A percentile compares a stretch with the other conserved stretches of the same genome.
phyloP scores from a whole-genome alignment of 2,888 invertebrate genomes.

The Melanchra persicariae region DNA sequence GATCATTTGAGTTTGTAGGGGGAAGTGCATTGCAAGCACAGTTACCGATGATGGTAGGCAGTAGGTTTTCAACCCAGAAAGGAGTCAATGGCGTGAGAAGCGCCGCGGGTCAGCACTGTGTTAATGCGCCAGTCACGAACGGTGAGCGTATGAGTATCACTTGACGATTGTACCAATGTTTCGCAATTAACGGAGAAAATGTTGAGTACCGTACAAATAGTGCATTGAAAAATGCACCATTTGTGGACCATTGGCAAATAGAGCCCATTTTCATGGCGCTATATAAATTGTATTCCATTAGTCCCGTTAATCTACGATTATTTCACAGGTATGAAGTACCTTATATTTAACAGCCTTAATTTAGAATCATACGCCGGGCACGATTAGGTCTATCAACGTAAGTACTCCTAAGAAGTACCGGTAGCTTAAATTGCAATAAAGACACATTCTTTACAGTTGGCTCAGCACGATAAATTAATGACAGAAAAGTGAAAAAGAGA shows the following conservation, averaged over 20 bases:
- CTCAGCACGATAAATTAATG: neutral
- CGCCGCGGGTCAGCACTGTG: conserved; percentile 71
- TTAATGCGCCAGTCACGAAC: conserved; percentile 77
- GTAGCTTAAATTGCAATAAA: neutral
- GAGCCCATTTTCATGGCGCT: neutral
- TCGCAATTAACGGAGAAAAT: conserved; percentile 41
- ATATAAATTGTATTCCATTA: neutral
- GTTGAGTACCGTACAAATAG: conserved; percentile 18
- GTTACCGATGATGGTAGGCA: conserved; percentile 61
- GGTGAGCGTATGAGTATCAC: conserved; percentile 59
- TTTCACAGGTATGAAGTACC: neutral
- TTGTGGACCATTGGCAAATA: neutral
- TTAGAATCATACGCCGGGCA: neutral
- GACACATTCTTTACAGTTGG: neutral
- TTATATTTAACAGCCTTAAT: conserved; percentile 1
- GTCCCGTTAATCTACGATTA: neutral
- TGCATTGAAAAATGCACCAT: conserved; percentile 13
- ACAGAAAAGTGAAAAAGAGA: neutral
- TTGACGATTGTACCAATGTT: conserved; percentile 49
- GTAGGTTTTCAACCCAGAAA: conserved; percentile 71
- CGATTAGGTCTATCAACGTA: neutral
- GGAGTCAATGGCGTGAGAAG: conserved; percentile 77
- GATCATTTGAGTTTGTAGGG: conserved; percentile 45
- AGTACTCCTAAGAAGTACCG: neutral
- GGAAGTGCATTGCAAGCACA: conserved; percentile 51